phyloP scores from a whole-genome alignment of 1,140 invertebrate genomes.

The Sminthurinus signatus region DNA sequence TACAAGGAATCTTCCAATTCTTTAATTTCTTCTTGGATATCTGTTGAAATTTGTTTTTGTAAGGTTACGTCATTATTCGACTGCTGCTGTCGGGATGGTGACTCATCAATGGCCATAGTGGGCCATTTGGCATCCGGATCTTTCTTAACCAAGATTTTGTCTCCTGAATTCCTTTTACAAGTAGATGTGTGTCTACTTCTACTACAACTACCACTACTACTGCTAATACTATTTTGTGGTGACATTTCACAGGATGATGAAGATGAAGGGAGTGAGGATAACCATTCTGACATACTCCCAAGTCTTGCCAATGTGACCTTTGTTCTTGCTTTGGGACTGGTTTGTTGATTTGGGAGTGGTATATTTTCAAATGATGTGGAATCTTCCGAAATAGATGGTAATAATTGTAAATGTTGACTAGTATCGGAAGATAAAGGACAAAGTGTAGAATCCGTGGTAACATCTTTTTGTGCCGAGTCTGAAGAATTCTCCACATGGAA shows the following conservation, averaged over 20 bases:
- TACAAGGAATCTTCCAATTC: conserved; percentile 35
- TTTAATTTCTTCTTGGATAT: conserved; percentile 8
- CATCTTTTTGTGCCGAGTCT: no score
- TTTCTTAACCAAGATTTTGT: conserved; percentile 31
- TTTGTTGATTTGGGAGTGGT: conserved; percentile 42
- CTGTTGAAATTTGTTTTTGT: background rate
- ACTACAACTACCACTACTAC: no score
- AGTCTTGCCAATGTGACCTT: conserved; percentile 44
- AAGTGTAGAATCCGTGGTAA: no score
- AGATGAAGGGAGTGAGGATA: conserved; percentile 25
- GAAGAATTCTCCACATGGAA: background rate
- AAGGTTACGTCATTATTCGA: background rate
- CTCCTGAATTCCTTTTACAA: conserved; percentile 23
- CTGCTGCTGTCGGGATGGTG: conserved; percentile 7
- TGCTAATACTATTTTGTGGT: background rate
- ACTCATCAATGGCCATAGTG: conserved; percentile 28
- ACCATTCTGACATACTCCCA: conserved; percentile 38
- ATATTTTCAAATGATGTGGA: no score
- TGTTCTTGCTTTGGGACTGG: conserved; percentile 51
- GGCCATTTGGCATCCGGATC: conserved; percentile 38
- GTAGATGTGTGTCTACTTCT: background rate
- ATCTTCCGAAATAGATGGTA: no score
- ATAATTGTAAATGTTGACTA: background rate
- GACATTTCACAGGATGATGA: background rate
- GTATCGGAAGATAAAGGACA: background rate